Base-by-base conservation (phyloP, 2,113 vertebrate species). In the Xenopus borealis region DNA sequence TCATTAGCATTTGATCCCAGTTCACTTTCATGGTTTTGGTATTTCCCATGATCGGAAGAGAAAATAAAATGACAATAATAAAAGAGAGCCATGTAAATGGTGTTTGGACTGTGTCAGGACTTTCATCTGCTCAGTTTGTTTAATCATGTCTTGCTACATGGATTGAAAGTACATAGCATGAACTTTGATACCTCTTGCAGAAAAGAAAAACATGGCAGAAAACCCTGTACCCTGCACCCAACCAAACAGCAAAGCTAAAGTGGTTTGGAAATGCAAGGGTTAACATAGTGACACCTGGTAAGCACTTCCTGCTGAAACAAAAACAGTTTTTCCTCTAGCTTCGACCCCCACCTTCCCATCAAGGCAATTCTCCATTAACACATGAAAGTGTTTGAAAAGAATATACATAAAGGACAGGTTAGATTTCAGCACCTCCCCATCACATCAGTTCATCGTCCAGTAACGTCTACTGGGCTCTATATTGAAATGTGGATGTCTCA, bases 111-210 rank as follows among this genome's bases (percentile, higher is more conserved):
- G 33, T 40, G 33, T 0, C 8, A 40, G 33, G 33, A 3, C 33
- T 40, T 40, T 40, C 33, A 40, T n/a, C 17, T 55, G 9, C 8
- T 17, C 17, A 17, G 7, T 9, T n/a, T n/a, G 53, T n/a, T 55
- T 18, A 16, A 16, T 16, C 33, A 6, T 40, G 33, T 40, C 53
- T 7, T 55, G 17, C 53, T 18, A 8, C 53, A 10, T 27, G 11
- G 58, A 27, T 23, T 61, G 16, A 18, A 44, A 67, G 61, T 20
- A 44, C 13, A 13, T 11, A 45, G 40, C 10, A 2, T 44, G 45
- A 72, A 79, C 82, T 78, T 75, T 78, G 63, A 75, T 78, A 55
- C 40, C 0, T 12, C 14, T 50, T 33, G 52, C 45, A 79, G 62
- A 46, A 40, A 10, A 33, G 18, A 61, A 63, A 18, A 66, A 62